Evolutionary conservation across 2,113 vertebrate genomes (phyloP).

Genomic region (Pedetes capensis): DNA sequence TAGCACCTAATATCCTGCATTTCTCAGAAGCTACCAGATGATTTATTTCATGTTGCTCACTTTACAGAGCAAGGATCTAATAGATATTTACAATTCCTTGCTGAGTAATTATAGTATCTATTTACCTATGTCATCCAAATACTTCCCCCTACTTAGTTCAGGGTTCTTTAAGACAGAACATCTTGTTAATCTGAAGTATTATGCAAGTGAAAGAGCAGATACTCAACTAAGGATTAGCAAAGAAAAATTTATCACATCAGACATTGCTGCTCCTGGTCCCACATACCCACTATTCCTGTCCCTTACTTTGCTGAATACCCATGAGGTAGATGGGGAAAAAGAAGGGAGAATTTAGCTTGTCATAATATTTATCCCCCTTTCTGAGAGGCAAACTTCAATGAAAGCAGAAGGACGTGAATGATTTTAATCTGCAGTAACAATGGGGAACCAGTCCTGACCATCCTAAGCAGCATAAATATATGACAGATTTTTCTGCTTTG

Average conservation of each 20-base stretch:
- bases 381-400: slow-evolving; percentile 80
- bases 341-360: slow-evolving; percentile 68
- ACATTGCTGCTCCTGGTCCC: neutral
- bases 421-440: slow-evolving; percentile 85
- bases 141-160: neutral
- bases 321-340: neutral
- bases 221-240: neutral
- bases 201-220: neutral
- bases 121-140: neutral
- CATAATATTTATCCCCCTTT: slow-evolving; percentile 68
- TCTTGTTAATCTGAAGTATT: neutral
- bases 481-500: slow-evolving; percentile 81
- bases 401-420: slow-evolving; percentile 81
- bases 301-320: neutral
- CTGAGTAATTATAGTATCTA: neutral
- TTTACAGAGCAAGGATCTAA: neutral
- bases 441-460: slow-evolving; percentile 66
- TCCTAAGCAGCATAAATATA: slow-evolving; percentile 80
- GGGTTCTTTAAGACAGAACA: neutral
- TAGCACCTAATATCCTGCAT: neutral
- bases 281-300: neutral
- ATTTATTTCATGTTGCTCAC: neutral
- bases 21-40: neutral
- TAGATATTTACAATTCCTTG: neutral
- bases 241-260: neutral